Conservation (phyloP, 2,113 vertebrate genomes). For the Loxodonta africana region DNA sequence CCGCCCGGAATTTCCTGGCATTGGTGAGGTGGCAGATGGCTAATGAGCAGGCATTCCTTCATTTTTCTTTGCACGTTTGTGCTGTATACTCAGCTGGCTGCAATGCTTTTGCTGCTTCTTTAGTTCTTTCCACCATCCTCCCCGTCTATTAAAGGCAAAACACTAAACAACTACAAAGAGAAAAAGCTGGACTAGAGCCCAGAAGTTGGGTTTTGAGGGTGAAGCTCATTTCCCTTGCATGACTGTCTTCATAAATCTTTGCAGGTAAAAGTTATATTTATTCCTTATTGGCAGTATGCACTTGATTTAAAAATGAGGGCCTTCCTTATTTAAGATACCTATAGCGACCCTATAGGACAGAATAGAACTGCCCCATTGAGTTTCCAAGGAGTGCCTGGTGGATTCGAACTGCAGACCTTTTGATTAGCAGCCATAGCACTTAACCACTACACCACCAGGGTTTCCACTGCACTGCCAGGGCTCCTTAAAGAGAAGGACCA, state of each 20-base stretch:
- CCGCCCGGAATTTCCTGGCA: constrained; percentile 72
- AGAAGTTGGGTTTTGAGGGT: neutral
- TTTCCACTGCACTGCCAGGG: too few relatives aligned
- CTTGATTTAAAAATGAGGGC: constrained; percentile 17
- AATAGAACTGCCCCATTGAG: too few relatives aligned
- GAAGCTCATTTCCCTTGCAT: neutral
- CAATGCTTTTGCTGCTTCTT: constrained; percentile 31
- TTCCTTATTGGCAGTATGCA: neutral
- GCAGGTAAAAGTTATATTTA: neutral
- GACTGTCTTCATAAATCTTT: neutral
- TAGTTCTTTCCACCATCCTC: neutral
- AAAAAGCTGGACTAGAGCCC: neutral
- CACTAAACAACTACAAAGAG: neutral
- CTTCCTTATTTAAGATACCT: neutral
- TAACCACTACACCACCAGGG: too few relatives aligned
- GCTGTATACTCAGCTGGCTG: neutral
- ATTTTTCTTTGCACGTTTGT: constrained; percentile 48
- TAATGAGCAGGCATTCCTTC: constrained; percentile 52
- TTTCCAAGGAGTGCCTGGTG: too few relatives aligned
- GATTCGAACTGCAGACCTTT: too few relatives aligned
- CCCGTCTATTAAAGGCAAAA: neutral
- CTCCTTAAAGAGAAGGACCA: too few relatives aligned
- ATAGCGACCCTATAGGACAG: too few relatives aligned
- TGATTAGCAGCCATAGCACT: too few relatives aligned
- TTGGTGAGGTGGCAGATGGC: constrained; percentile 64